Base-by-base conservation (phyloP, 2,888 invertebrate species). In the Camponotus fellah region DNA sequence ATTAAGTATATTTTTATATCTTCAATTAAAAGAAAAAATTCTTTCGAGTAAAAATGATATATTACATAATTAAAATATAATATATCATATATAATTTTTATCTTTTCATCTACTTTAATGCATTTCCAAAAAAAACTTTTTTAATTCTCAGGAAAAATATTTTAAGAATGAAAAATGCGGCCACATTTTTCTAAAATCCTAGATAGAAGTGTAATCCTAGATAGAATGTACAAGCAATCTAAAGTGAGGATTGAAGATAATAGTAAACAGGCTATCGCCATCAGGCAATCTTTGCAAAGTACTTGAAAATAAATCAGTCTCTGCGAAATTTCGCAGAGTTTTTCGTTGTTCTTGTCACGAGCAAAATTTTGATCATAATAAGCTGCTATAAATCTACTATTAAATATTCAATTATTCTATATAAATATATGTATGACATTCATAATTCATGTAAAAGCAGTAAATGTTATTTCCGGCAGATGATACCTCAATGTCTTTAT, bases 171-270 rank as follows among this genome's bases (percentile, higher is more conserved):
- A 40, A 8, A 49, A 34, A 17, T 32, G 32, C 10, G 21, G 56
- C 21, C 46, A n/a, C 14, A 46, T 32, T 58, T 68, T 71, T 69
- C 43, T 79, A 14, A 56, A 79, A 71, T 79, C 26, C 43, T 69
- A 71, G 60, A 12, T 43, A 69, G 32, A 32, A 77, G n/a, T n/a
- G n/a, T n/a, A n/a, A 69, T 69, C 26, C 26, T 26, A 26, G 64
- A 65, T 46, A 12, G 46, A 83, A 83, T 60, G 81, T 26, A 64
- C 37, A 49, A 32, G 64, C 37, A 56, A 81, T 83, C 46, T 58
- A 66, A 71, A 83, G 14, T 64, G 74, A 69, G 60, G 40, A 60
- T 9, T 26, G 21, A 76, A 85, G 76, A 85, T 85, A 85, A 86
- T n/a, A 4, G 64, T 69, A 58, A 79, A 79, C 40, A 12, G 43